Conservation (phyloP, 2,113 vertebrate genomes). For the Odontesthes bonariensis region DNA sequence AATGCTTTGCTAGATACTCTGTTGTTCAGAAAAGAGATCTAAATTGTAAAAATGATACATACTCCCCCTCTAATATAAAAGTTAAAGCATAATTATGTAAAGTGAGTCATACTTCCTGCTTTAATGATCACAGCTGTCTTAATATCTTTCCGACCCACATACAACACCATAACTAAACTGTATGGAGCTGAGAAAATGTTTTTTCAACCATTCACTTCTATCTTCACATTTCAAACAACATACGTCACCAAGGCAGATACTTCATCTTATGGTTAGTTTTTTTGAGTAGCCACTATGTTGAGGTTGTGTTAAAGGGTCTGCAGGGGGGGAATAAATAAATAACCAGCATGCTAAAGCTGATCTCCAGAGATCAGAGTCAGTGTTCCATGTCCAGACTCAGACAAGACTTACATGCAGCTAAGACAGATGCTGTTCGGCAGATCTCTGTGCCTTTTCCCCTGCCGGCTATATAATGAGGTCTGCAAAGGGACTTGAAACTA, state of each 20-base stretch:
- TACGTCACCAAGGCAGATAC: background rate
- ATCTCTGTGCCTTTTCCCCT: constrained; percentile 33
- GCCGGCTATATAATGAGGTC: constrained; percentile 56
- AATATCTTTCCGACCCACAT: background rate
- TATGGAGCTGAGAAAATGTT: background rate
- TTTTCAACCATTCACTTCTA: background rate
- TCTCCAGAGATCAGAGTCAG: constrained; percentile 68
- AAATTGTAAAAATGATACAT: background rate
- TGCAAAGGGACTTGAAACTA: constrained; percentile 23
- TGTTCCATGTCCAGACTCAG: constrained; percentile 53
- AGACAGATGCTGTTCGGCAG: constrained; percentile 55
- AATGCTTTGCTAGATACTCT: background rate
- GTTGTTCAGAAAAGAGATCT: background rate
- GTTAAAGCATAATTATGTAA: background rate
- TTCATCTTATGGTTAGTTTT: constrained; percentile 21
- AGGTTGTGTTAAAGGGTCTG: constrained; percentile 20
- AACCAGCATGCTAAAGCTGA: constrained; percentile 38
- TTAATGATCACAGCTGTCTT: constrained; percentile 16
- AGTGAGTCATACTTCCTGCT: background rate
- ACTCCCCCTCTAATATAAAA: background rate
- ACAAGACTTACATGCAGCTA: constrained; percentile 48
- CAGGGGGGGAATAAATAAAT: constrained; percentile 5
- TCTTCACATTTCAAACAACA: constrained; percentile 3
- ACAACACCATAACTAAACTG: background rate
- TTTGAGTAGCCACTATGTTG: constrained; percentile 7